Percentiles rank a stretch among this genome's conserved stretches.
phyloP scores from a whole-genome alignment of 2,113 vertebrate genomes.

The Mohoua ochrocephala region DNA sequence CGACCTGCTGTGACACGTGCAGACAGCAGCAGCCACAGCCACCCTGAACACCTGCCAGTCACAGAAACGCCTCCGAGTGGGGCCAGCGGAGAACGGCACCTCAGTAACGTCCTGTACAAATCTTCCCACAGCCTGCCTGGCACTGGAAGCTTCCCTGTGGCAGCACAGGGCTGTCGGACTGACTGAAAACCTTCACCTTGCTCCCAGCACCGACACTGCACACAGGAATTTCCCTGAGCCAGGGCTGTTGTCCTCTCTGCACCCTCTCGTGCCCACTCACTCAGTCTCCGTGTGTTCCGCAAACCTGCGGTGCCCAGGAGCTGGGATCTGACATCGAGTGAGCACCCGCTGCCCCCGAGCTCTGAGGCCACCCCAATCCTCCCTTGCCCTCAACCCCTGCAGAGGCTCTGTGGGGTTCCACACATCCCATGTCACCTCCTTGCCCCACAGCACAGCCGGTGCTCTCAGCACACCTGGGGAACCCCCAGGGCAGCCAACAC shows the following conservation, averaged over 20 bases:
- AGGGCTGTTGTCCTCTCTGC: neutral
- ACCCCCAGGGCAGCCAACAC: neutral
- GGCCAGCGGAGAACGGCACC: rapidly evolving
- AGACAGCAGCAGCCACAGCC: neutral
- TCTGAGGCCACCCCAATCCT: neutral
- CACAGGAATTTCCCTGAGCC: rapidly evolving
- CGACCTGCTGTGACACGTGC: rapidly evolving
- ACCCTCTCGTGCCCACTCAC: rapidly evolving
- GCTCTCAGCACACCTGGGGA: neutral
- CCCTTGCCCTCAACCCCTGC: rapidly evolving
- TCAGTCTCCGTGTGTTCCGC: rapidly evolving
- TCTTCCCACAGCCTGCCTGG: neutral
- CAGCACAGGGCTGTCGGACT: neutral
- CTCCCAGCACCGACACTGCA: neutral
- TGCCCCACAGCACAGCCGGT: rapidly evolving
- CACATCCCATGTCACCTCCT: neutral
- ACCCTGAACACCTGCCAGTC: rapidly evolving
- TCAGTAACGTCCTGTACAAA: neutral
- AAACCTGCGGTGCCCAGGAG: neutral
- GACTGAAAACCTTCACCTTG: neutral
- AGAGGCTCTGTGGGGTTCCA: neutral
- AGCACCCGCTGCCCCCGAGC: rapidly evolving
- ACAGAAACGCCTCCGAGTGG: neutral
- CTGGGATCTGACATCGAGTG: rapidly evolving
- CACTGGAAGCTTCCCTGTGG: neutral